Conservation (phyloP, 2,888 invertebrate genomes). For the Lithophane leautieri region DNA sequence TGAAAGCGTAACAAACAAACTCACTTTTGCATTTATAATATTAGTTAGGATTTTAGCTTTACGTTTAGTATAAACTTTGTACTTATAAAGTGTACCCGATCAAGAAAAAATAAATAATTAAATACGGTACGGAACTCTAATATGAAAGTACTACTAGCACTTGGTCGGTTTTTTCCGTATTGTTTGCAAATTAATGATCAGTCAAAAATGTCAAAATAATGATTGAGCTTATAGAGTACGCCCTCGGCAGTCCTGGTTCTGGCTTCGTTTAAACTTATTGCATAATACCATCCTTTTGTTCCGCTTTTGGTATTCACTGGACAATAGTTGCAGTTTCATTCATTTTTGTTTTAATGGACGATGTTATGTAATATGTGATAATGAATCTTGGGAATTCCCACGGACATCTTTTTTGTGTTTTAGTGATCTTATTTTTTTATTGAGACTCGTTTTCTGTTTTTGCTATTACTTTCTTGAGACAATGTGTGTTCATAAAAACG, state of each 20-base stretch:
- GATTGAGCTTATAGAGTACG: constrained; percentile 56
- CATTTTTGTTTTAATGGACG: constrained; percentile 33
- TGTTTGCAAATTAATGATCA: constrained; percentile 69
- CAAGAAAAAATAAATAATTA: neutral
- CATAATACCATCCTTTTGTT: constrained; percentile 63
- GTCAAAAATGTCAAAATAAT: constrained; percentile 68
- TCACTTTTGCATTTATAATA: neutral
- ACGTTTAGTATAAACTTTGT: neutral
- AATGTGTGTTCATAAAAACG: neutral
- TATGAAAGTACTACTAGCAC: neutral
- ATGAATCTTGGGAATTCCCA: constrained; percentile 42
- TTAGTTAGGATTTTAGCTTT: neutral
- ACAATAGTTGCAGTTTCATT: constrained; percentile 52
- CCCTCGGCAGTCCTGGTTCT: constrained; percentile 25
- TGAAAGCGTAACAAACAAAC: too few species aligned
- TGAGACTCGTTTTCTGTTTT: constrained; percentile 7
- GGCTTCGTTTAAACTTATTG: constrained; percentile 40
- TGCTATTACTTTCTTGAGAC: neutral
- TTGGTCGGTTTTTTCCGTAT: constrained; percentile 37
- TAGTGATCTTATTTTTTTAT: constrained; percentile 21
- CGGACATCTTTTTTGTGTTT: constrained; percentile 19
- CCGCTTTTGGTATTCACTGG: constrained; percentile 46
- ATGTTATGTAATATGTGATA: constrained; percentile 42
- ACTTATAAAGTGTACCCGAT: neutral
- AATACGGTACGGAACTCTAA: constrained; percentile 14